Conservation (phyloP, 1,140 invertebrate species). For the Ylistrum balloti region DNA sequence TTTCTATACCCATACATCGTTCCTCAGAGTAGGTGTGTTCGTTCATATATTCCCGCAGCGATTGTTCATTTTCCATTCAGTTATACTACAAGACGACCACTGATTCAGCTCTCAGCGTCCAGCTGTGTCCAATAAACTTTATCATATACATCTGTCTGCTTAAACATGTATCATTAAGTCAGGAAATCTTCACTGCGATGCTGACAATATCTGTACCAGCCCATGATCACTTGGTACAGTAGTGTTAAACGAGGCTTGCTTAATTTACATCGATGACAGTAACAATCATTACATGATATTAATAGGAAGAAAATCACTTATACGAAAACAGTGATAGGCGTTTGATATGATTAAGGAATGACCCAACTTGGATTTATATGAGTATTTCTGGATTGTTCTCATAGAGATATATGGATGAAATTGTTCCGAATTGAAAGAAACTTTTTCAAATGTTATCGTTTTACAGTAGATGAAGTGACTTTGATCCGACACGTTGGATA, state of each 20-base stretch:
- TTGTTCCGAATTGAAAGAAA: too few species aligned
- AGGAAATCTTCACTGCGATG: background rate
- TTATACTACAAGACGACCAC: background rate
- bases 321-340: too few species aligned
- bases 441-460: too few species aligned
- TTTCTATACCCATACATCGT: background rate
- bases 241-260: background rate
- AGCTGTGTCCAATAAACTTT: constrained; percentile 10
- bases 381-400: too few species aligned
- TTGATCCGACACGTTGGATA: too few species aligned
- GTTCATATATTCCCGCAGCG: background rate
- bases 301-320: too few species aligned
- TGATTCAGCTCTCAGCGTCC: background rate
- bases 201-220: background rate
- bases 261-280: too few species aligned
- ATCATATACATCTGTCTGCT: background rate
- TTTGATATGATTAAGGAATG: too few species aligned
- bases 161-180: background rate
- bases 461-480: too few species aligned
- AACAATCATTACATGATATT: too few species aligned
- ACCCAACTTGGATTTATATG: too few species aligned
- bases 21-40: background rate
- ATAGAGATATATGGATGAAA: too few species aligned
- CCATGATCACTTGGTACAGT: background rate
- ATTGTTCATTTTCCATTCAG: background rate